Evolutionary conservation across 2,797 vertebrate genomes (phyloP), one percentile per base, ranked within the genome.

Genomic region (Brotula barbata): DNA sequence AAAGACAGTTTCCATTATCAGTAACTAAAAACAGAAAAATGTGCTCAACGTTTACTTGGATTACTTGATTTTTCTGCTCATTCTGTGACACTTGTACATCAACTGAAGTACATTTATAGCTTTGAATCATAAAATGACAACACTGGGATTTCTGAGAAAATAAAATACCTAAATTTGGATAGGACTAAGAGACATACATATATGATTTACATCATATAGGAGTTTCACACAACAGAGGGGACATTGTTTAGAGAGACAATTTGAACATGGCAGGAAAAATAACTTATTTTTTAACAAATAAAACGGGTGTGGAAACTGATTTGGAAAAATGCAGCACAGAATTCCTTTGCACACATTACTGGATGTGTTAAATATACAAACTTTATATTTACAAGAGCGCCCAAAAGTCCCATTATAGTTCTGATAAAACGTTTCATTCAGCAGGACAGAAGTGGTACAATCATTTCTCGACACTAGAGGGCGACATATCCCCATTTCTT

Each of bases 231-330:
- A 72, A 45, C 15, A 50, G 53, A 72, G 42, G 58, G 51, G 40
- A 66, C 20, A 17, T 51, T 53, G 28, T 66, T 20, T 48, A 20
- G 39, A 15, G 33, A 31, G 50, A 59, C 58, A 74, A 53, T 21
- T 25, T 46, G 31, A 77, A 70, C 41, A 21, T 41, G 42, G 73
- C 57, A 69, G 60, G 60, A 78, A 77, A 85, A 89, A 89, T 88
- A 90, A 89, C 81, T 90, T 90, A 90, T 56, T 78, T 79, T 84
- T 72, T 49, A 78, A 85, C 64, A 81, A 81, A 80, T 71, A 81
- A 73, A 83, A 74, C 73, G 70, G 60, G 60, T 80, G 73, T 64
- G 54, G 62, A 73, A 80, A 70, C 21, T 52, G 36, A 62, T 80
- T 71, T 51, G 47, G 45, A 71, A 80, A 74, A 76, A 67, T 64